Conservation (phyloP, 1,140 invertebrate genomes). For the Orchestia grillus region DNA sequence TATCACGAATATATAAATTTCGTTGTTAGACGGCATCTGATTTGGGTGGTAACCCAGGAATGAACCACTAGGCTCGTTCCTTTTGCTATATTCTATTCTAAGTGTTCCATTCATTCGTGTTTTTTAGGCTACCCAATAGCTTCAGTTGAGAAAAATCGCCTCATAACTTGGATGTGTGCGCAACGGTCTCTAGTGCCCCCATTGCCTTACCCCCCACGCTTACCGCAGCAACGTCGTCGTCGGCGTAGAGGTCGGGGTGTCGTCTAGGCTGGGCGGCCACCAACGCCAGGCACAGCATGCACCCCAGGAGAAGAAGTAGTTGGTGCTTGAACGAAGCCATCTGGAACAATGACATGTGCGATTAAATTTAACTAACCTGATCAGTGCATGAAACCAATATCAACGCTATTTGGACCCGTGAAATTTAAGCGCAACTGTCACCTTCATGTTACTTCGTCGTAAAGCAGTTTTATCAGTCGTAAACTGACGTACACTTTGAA, state of each 20-base stretch:
- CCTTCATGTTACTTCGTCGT: background rate
- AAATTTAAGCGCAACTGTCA: background rate
- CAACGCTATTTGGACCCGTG: background rate
- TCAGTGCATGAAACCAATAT: background rate
- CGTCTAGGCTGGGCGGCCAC: slow-evolving; percentile 16
- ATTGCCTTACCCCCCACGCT: background rate
- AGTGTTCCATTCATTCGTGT: too few relatives aligned
- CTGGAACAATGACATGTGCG: background rate
- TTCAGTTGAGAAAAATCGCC: too few relatives aligned
- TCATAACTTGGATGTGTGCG: too few relatives aligned
- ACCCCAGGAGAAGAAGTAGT: background rate
- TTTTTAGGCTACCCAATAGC: too few relatives aligned
- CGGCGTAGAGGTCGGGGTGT: slow-evolving; percentile 5
- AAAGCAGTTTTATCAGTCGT: background rate
- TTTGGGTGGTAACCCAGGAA: too few relatives aligned
- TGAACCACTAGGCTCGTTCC: too few relatives aligned
- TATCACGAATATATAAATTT: too few relatives aligned
- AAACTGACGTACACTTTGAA: background rate
- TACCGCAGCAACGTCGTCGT: background rate
- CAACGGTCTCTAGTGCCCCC: background rate
- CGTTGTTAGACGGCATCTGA: too few relatives aligned
- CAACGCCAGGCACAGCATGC: background rate
- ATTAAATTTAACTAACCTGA: background rate
- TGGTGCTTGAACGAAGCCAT: slow-evolving; percentile 13
- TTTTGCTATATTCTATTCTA: too few relatives aligned